Conservation (phyloP, 2,888 invertebrate genomes). For the Dynastes grantii region DNA sequence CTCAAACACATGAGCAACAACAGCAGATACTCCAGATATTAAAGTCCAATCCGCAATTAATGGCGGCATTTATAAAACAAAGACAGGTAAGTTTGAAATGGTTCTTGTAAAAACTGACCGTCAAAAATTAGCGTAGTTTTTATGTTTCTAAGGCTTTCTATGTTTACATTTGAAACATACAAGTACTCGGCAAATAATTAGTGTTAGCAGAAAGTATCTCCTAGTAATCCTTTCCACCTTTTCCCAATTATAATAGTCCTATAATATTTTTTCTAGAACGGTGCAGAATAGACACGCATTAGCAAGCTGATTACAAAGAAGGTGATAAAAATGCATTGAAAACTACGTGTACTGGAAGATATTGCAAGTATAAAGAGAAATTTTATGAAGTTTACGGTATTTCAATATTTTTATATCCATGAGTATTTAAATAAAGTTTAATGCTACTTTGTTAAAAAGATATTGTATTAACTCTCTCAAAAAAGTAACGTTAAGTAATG, state of each 20-base stretch:
- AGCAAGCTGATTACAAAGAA: slow-evolving; percentile 24
- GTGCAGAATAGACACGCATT: slow-evolving; percentile 34
- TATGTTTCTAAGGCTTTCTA: too few relatives aligned
- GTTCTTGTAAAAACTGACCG: neutral
- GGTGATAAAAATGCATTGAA: slow-evolving; percentile 35
- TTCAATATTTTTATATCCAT: neutral
- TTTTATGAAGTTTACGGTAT: slow-evolving; percentile 6
- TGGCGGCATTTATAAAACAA: slow-evolving; percentile 96
- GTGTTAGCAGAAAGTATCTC: neutral
- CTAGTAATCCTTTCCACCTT: neutral
- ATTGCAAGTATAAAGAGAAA: slow-evolving; percentile 1
- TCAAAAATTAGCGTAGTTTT: neutral
- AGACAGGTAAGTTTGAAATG: slow-evolving; percentile 74
- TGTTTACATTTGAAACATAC: too few relatives aligned
- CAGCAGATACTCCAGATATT: slow-evolving; percentile 91
- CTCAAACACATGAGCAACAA: slow-evolving; percentile 93
- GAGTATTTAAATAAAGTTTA: neutral
- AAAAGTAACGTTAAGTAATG: too few relatives aligned
- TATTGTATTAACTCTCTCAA: too few relatives aligned
- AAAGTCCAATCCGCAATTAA: slow-evolving; percentile 94
- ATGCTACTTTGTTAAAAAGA: too few relatives aligned
- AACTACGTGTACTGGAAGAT: slow-evolving; percentile 31
- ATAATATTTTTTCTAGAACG: slow-evolving; percentile 47
- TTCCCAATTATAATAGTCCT: slow-evolving; percentile 30
- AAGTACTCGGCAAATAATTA: neutral